Evolutionary conservation across 2,113 vertebrate genomes (phyloP).

Genomic region (Pholis gunnellus): DNA sequence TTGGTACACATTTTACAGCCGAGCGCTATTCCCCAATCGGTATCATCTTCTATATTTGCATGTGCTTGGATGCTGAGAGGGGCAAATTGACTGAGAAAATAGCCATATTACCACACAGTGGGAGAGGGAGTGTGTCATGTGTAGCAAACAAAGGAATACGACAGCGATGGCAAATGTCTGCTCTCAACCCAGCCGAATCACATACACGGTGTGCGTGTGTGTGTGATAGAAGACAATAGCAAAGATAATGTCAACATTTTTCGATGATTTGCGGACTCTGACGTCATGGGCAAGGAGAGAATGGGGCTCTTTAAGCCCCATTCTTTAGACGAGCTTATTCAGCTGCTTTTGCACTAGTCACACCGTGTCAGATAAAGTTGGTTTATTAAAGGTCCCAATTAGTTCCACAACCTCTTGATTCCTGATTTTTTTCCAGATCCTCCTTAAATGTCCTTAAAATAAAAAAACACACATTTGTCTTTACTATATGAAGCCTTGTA

Average conservation of each 20-base stretch:
- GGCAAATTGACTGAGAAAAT: slow-evolving; percentile 87
- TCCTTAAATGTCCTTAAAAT: not conserved
- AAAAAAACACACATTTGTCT: not conserved
- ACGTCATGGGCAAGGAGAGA: slow-evolving; percentile 48
- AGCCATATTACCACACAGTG: slow-evolving; percentile 85
- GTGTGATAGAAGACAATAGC: slow-evolving; percentile 54
- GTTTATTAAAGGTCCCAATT: slow-evolving; percentile 8
- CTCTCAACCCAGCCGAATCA: slow-evolving; percentile 72
- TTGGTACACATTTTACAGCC: slow-evolving; percentile 69
- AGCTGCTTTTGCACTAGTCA: slow-evolving; percentile 19
- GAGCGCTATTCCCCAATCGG: slow-evolving; percentile 64
- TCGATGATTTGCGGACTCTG: slow-evolving; percentile 57
- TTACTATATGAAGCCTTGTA: not conserved
- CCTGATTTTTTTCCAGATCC: not conserved
- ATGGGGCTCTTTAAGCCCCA: slow-evolving; percentile 46
- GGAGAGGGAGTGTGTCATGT: slow-evolving; percentile 80
- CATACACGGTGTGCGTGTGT: slow-evolving; percentile 49
- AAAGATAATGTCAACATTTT: slow-evolving; percentile 70
- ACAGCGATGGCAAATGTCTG: slow-evolving; percentile 73
- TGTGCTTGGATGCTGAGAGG: slow-evolving; percentile 83
- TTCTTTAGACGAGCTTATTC: slow-evolving; percentile 34
- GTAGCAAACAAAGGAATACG: slow-evolving; percentile 79
- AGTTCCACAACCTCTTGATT: not conserved
- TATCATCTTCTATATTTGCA: slow-evolving; percentile 81
- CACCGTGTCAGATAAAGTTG: slow-evolving; percentile 1